Evolutionary conservation across 2,888 invertebrate genomes (phyloP).

Genomic region (Seira sanloemensis): DNA sequence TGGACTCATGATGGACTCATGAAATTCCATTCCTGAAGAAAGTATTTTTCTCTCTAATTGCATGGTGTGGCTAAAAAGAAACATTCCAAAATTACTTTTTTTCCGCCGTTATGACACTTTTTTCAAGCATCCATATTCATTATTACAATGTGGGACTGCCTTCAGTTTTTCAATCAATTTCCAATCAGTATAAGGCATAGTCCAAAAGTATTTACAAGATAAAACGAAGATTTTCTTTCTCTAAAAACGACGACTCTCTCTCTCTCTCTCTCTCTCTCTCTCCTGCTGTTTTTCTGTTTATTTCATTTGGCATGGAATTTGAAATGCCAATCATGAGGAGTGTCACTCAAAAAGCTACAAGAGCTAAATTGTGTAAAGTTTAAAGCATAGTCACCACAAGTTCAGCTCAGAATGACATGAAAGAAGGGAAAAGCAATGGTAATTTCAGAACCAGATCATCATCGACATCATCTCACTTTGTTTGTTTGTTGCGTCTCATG

Average conservation of each 20-base stretch:
- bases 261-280: not conserved
- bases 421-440: constrained; percentile 16
- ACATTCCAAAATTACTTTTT: not conserved
- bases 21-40: not conserved
- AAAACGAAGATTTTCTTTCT: constrained; percentile 18
- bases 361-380: constrained; percentile 33
- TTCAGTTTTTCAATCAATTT: constrained; percentile 42
- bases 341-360: constrained; percentile 62
- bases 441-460: constrained; percentile 31
- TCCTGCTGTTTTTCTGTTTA: constrained; percentile 52
- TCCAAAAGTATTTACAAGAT: not conserved
- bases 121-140: not conserved
- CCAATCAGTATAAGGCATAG: not conserved
- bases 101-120: constrained; percentile 5
- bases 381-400: constrained; percentile 35
- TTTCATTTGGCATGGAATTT: constrained; percentile 70
- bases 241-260: not conserved
- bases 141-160: not conserved
- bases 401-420: not conserved
- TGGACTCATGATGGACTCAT: not conserved
- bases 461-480: constrained; percentile 28
- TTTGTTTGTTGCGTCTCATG: constrained; percentile 32
- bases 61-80: not conserved
- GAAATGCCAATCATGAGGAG: constrained; percentile 72
- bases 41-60: not conserved